These are phyloP conservation scores for Indicator indicator DNA, from an alignment of 2,113 vertebrate genomes.

Conservation along the genomic window DNA sequence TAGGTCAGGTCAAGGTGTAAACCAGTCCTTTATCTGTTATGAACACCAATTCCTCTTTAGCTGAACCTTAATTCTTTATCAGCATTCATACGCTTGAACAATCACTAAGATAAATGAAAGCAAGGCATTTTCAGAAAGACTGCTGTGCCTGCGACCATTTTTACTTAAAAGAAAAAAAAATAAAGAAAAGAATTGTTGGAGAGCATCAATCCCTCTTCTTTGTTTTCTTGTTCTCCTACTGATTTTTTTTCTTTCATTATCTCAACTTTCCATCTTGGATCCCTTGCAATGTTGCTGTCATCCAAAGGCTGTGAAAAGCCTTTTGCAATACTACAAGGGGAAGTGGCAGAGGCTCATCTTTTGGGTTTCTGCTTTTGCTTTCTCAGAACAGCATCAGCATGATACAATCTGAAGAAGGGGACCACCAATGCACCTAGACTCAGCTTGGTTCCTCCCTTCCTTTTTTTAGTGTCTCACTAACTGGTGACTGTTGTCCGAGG, in stretches of 20 bases:
- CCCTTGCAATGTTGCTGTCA: fast-evolving
- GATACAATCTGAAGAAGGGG: not conserved
- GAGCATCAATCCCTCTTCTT: not conserved
- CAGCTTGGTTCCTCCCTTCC: not conserved
- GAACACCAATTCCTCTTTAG: not conserved
- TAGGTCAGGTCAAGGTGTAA: not conserved
- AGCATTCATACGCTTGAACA: not conserved
- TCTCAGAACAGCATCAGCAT: not conserved
- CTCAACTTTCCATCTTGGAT: not conserved
- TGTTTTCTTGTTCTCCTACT: not conserved
- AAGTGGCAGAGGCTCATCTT: not conserved
- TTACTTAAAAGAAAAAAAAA: not conserved
- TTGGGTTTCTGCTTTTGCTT: not conserved
- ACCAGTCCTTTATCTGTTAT: not conserved
- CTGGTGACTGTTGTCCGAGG: not conserved
- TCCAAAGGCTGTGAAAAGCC: not conserved
- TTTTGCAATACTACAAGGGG: not conserved
- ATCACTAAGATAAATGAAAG: not conserved
- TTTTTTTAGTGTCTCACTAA: not conserved
- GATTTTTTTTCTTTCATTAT: not conserved
- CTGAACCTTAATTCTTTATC: not conserved
- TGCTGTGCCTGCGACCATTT: not conserved
- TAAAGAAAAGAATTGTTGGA: fast-evolving
- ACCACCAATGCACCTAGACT: not conserved
- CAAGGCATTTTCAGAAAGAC: not conserved